Percentiles rank a stretch among this genome's conserved stretches.
These are phyloP conservation scores for Malacoraja senta DNA, from an alignment of 2,797 vertebrate genomes.

Conservation along the genomic window DNA sequence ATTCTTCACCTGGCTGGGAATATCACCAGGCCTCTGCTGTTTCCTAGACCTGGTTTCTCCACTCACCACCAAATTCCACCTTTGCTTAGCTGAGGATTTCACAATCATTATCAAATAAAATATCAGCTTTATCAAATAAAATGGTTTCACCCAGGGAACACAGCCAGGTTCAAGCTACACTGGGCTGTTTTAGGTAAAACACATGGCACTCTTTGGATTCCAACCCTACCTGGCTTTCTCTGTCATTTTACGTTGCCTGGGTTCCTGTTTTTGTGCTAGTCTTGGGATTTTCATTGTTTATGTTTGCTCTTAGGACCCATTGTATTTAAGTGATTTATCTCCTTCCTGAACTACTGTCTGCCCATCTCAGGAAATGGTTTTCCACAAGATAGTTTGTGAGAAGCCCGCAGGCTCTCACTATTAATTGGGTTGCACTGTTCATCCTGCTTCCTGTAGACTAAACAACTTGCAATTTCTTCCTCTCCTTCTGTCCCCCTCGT, in stretches of 20 bases:
- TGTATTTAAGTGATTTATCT: not conserved
- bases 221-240: not conserved
- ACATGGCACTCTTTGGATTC: not conserved
- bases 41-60: not conserved
- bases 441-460: not conserved
- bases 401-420: not conserved
- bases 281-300: not conserved
- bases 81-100: not conserved
- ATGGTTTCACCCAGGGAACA: not conserved
- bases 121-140: not conserved
- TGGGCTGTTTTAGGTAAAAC: not conserved
- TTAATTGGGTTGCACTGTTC: not conserved
- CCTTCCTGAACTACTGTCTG: not conserved
- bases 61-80: not conserved
- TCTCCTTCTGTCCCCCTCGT: not conserved
- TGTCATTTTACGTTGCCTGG: not conserved
- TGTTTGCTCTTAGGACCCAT: not conserved
- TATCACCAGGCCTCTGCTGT: not conserved
- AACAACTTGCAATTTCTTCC: constrained; percentile 17
- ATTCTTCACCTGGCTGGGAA: not conserved
- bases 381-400: not conserved
- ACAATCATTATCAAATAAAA: not conserved
- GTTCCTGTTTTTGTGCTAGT: not conserved
- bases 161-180: not conserved
- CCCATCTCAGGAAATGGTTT: not conserved